A percentile compares a stretch with the other conserved stretches of the same genome.
phyloP scores from a whole-genome alignment of 2,113 vertebrate genomes.

The Nestor notabilis region DNA sequence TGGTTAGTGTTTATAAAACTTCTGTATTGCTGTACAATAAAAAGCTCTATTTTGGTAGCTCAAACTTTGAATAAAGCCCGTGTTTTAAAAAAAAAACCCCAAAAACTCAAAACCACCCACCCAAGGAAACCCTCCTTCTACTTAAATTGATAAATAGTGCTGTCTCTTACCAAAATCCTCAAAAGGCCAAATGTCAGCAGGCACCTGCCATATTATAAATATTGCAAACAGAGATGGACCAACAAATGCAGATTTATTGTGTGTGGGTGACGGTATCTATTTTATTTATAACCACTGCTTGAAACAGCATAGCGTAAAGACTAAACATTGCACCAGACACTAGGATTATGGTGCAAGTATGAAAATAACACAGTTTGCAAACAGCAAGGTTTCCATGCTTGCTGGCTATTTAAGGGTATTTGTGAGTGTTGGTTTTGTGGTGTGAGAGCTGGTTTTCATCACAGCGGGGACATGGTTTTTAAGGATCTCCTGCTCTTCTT shows the following conservation, averaged over 20 bases:
- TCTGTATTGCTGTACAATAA: neutral
- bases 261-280: neutral
- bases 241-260: neutral
- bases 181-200: neutral
- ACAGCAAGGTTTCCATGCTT: neutral
- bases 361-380: neutral
- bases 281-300: neutral
- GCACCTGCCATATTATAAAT: neutral
- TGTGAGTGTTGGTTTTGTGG: neutral
- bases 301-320: neutral
- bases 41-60: neutral
- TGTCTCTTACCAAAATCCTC: neutral
- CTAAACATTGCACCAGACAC: neutral
- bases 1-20: neutral
- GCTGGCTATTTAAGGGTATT: neutral
- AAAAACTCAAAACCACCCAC: neutral
- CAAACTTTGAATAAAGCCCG: neutral
- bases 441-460: neutral
- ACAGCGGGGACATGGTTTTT: neutral
- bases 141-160: neutral
- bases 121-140: neutral
- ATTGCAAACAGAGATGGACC: neutral
- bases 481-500: neutral
- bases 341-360: neutral
- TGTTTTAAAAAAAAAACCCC: neutral